Base-by-base conservation (phyloP, 2,888 invertebrate genomes). In the Noctua fimbriata region DNA sequence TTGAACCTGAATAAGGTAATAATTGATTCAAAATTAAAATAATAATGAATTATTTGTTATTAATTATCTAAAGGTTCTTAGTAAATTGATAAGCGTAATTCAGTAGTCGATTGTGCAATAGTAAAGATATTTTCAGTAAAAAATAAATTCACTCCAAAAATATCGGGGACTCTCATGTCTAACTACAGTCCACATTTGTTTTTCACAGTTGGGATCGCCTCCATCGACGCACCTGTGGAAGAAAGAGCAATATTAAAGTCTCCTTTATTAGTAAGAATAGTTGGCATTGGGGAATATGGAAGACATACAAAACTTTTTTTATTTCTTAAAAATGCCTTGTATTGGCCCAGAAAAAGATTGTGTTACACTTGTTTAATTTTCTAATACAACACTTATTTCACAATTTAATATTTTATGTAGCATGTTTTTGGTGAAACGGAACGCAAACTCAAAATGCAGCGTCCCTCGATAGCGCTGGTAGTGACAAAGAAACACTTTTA, bases 11-110 rank as follows among this genome's bases (percentile, higher is more conserved):
- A 66, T 76, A 74, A 77, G 67, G 75, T 88, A 80, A 55, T 77
- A 83, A 86, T 82, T 82, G 87, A 73, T 82, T 78, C 70, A 78
- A 78, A 69, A 60, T 83, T 32, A 86, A 73, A 76, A 79, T 67
- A 79, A 49, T 82, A 41, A 78, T 72, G 75, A 73, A 65, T 73
- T 24, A 36, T 76, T 82, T 73, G 63, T 79, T 77, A 73, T 75
- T 87, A 65, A 72, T 69, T 78, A 90, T 87, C 90, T 93, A 94
- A 89, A 90, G 92, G 91, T 94, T 44, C 44, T 44, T 93, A 93
- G 92, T 93, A 93, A 94, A 93, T 94, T 93, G 92, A 94, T 96
- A 96, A 96, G 96, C 96, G 95, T 96, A 94, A 94, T 94, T 93
- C 90, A 92, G 89, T 93, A 92, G 91, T 93, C 91, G 91, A 92